Percentiles rank a stretch among this genome's conserved stretches.
These are phyloP conservation scores for Machimus rusticus DNA, from an alignment of 2,888 invertebrate genomes.

Conservation along the genomic window DNA sequence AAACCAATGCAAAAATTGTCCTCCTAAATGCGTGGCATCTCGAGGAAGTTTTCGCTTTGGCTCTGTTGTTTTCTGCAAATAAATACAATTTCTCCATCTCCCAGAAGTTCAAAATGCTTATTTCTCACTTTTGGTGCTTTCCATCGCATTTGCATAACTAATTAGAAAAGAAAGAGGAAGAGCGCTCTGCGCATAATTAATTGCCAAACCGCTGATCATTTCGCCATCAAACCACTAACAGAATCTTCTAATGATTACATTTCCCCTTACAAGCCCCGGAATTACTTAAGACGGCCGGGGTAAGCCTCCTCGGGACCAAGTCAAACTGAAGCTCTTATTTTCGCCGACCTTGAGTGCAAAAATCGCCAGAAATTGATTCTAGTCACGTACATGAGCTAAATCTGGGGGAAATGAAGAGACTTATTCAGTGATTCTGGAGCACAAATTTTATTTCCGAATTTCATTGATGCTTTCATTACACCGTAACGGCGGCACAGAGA, in stretches of 20 bases:
- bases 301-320: neutral
- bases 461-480: conserved; percentile 23
- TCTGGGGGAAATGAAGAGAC: conserved; percentile 26
- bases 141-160: neutral
- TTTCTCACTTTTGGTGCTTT: neutral
- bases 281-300: neutral
- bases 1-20: no score
- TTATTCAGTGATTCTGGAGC: conserved; percentile 17
- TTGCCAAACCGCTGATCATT: neutral
- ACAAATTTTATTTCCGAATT: conserved; percentile 26
- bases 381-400: conserved; percentile 4
- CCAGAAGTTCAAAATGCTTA: neutral
- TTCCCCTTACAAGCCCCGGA: neutral
- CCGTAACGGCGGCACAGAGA: neutral
- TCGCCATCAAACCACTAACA: neutral
- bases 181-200: neutral
- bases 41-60: no score
- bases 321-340: neutral
- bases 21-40: no score
- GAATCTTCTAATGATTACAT: neutral
- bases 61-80: neutral
- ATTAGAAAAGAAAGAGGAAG: neutral
- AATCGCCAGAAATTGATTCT: conserved; percentile 9
- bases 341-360: conserved; percentile 17
- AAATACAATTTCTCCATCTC: neutral